Conservation (phyloP, 2,888 invertebrate species). For the Oligia strigilis region DNA sequence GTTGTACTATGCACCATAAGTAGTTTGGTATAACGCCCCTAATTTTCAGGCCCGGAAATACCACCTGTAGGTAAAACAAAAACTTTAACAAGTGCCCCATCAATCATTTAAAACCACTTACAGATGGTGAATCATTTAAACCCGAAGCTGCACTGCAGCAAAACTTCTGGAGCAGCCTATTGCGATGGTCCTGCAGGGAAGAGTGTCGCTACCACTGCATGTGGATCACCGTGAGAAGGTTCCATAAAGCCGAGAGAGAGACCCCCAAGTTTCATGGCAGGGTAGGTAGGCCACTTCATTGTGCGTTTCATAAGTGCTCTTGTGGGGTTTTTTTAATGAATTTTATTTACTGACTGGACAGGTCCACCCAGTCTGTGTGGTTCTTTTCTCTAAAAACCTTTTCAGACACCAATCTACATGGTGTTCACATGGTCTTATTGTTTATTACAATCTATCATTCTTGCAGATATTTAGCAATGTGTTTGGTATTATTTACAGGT, state of each 20-base stretch:
- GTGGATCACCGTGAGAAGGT: constrained; percentile 97
- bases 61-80: not conserved
- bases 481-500: not conserved
- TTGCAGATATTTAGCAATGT: not conserved
- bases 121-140: constrained; percentile 69
- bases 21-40: not conserved
- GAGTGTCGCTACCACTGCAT: constrained; percentile 98
- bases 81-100: not conserved
- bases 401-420: not conserved
- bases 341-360: not conserved
- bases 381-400: not conserved
- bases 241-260: constrained; percentile 92
- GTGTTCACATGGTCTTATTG: too few relatives aligned
- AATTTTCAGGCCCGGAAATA: not conserved
- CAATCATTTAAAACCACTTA: not conserved
- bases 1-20: not conserved
- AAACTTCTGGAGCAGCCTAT: constrained; percentile 78
- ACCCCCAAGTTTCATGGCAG: constrained; percentile 99
- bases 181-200: constrained; percentile 95
- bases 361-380: not conserved
- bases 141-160: constrained; percentile 66
- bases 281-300: constrained; percentile 86
- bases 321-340: not conserved
- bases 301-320: not conserved
- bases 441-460: too few relatives aligned